Evolutionary conservation across 2,888 invertebrate genomes (phyloP).

Genomic region (Dusona sp.): DNA sequence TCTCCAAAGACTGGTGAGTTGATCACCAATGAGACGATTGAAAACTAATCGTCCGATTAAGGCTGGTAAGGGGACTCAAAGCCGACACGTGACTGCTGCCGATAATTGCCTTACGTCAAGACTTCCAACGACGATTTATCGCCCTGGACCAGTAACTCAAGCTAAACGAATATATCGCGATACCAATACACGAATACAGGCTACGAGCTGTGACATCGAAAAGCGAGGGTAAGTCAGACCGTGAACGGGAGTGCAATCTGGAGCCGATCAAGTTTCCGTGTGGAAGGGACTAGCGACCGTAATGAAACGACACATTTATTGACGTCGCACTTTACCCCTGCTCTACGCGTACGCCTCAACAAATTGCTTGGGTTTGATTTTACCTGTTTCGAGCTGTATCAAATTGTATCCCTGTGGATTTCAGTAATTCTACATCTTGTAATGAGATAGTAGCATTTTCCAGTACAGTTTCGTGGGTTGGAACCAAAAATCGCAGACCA

Average conservation of each 20-base stretch:
- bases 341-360: neutral
- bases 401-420: neutral
- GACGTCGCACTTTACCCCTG: conserved; percentile 28
- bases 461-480: neutral
- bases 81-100: conserved; percentile 62
- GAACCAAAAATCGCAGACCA: neutral
- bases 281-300: conserved; percentile 16
- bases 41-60: conserved; percentile 66
- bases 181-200: neutral
- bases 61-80: conserved; percentile 38
- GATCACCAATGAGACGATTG: conserved; percentile 52
- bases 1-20: conserved; percentile 26
- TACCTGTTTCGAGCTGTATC: neutral
- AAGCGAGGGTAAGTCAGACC: conserved; percentile 31
- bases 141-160: conserved; percentile 30
- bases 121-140: conserved; percentile 66
- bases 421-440: neutral
- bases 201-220: conserved; percentile 31
- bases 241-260: conserved; percentile 16
- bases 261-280: conserved; percentile 33
- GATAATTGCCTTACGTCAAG: conserved; percentile 67
- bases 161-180: conserved; percentile 35
- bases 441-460: neutral
- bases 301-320: conserved; percentile 42
- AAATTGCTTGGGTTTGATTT: conserved; percentile 11